Conservation (phyloP, 2,113 vertebrate species). For the Myxocyprinus asiaticus region DNA sequence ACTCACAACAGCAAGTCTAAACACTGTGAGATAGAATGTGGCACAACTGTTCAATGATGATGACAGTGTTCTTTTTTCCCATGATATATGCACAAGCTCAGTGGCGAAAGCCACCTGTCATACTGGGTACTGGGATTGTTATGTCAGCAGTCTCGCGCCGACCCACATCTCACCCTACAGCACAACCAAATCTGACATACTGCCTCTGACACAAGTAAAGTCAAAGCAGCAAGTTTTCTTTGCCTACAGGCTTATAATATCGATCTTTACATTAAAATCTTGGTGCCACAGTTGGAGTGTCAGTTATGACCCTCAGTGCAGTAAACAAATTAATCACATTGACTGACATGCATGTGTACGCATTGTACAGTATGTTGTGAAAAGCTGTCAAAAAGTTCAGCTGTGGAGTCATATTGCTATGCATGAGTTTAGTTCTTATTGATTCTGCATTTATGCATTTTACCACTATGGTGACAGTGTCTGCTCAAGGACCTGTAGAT, state of each 20-base stretch:
- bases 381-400: conserved; percentile 25
- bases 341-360: conserved; percentile 16
- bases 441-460: conserved; percentile 41
- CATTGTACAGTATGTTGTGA: neutral
- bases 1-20: neutral
- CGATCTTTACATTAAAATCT: conserved; percentile 36
- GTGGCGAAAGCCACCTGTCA: conserved; percentile 46
- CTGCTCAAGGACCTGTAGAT: conserved; percentile 4
- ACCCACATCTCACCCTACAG: conserved; percentile 33
- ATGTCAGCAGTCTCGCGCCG: conserved; percentile 46
- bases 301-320: conserved; percentile 23
- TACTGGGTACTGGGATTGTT: conserved; percentile 26
- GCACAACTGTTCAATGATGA: conserved; percentile 35
- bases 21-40: conserved; percentile 3
- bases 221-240: conserved; percentile 38
- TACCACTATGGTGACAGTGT: neutral
- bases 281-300: neutral
- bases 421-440: conserved; percentile 41
- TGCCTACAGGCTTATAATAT: conserved; percentile 19
- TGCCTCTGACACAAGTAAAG: conserved; percentile 42
- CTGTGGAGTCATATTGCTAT: conserved; percentile 7
- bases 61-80: neutral
- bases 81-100: conserved; percentile 31
- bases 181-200: conserved; percentile 41
- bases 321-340: conserved; percentile 46